Base-by-base conservation (phyloP, 2,888 invertebrate genomes). In the Eupithecia inturbata region DNA sequence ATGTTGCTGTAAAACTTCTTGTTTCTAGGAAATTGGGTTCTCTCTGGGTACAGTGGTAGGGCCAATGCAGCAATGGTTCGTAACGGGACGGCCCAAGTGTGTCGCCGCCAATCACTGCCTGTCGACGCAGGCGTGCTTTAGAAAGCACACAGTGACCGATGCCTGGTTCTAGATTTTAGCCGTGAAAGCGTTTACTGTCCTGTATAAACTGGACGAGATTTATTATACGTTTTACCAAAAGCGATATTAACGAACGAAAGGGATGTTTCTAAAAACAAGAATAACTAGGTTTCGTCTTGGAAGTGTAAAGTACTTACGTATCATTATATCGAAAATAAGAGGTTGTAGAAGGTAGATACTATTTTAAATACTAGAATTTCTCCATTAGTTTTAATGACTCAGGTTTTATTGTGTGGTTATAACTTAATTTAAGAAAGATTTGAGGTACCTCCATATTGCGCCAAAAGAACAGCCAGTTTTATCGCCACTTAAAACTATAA, bases 1-100 rank as follows among this genome's bases (percentile, higher is more conserved):
- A 19, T 45, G 16, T 45, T 45, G 19, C 19, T 49, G 49, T 49
- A 2, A 6, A 45, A 19, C 7, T 14, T 19, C n/a, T 49, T 60
- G 7, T 31, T 62, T 28, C 62, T 62, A 62, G 9, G 31, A 22
- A 31, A 19, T 31, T 31, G 31, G 28, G 12, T 28, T 31, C 49
- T 31, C 3, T 62, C 19, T 19, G 62, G 14, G 39, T 63, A 41
- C 57, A 19, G 26, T 75, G 67, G 89, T 88, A 90, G 87, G 88
- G 87, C n/a, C 4, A 57, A n/a, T n/a, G n/a, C n/a, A n/a, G n/a
- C n/a, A n/a, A 26, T 62, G 72, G 74, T 76, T 68, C 76, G 82
- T 90, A 90, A 90, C 91, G 90, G 91, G 84, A 88, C 85, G 85
- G 72, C 83, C 49, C 89, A 90, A 90, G 89, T 90, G 87, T 90